Evolutionary conservation across 2,113 vertebrate species (phyloP).

Genomic region (Tenrec ecaudatus): DNA sequence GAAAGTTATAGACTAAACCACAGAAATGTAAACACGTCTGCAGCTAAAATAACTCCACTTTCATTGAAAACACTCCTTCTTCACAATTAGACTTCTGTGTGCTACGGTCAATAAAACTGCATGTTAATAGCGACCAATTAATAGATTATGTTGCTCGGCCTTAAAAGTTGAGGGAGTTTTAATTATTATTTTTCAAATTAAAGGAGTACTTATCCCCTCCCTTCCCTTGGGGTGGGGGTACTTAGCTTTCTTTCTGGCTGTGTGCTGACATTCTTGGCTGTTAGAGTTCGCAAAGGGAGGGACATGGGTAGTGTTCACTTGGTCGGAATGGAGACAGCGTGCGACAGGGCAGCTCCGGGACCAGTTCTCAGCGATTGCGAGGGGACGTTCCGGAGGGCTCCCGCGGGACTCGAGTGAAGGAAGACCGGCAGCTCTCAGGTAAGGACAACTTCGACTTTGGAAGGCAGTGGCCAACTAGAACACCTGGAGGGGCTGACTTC

Average conservation of each 20-base stretch:
- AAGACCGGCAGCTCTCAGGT: slow-evolving; percentile 35
- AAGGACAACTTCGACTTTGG: slow-evolving; percentile 17
- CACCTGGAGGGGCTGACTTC: not conserved
- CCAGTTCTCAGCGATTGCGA: not conserved
- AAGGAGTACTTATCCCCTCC: slow-evolving; percentile 78
- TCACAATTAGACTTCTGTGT: slow-evolving; percentile 94
- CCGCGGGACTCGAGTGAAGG: not conserved
- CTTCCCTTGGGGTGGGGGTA: slow-evolving; percentile 64
- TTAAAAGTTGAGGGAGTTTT: slow-evolving; percentile 82
- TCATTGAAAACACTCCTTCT: slow-evolving; percentile 94
- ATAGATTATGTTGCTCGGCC: slow-evolving; percentile 88
- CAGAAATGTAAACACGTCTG: slow-evolving; percentile 98
- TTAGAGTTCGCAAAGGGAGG: slow-evolving; percentile 73
- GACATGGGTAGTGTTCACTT: slow-evolving; percentile 47
- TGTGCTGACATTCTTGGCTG: slow-evolving; percentile 79
- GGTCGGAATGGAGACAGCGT: slow-evolving; percentile 50
- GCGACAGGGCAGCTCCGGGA: not conserved
- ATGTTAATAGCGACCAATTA: slow-evolving; percentile 92
- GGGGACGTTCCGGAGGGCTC: not conserved
- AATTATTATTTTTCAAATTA: slow-evolving; percentile 82
- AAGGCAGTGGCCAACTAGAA: not conserved
- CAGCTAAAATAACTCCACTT: slow-evolving; percentile 95
- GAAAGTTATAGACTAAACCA: slow-evolving; percentile 97
- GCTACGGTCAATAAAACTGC: slow-evolving; percentile 90
- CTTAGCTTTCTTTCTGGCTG: slow-evolving; percentile 77